Evolutionary conservation across 2,888 invertebrate genomes (phyloP), one percentile per base, ranked within the genome.

Genomic region (Ischnura elegans): DNA sequence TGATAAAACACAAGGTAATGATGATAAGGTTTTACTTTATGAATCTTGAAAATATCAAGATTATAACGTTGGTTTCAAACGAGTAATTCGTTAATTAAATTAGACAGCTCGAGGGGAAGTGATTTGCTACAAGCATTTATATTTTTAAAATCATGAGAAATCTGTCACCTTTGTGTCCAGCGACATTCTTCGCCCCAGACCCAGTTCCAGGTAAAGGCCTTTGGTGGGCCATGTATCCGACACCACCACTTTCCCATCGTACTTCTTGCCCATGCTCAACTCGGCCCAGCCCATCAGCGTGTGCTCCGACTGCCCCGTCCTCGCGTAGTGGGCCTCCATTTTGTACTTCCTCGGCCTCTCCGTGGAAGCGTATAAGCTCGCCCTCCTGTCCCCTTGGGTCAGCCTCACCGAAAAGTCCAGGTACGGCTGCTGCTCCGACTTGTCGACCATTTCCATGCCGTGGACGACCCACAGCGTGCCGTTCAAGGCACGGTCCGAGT

Each of bases 101-200:
- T n/a, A n/a, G n/a, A n/a, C n/a, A n/a, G n/a, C n/a, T n/a, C n/a
- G n/a, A n/a, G n/a, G n/a, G n/a, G n/a, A n/a, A n/a, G n/a, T n/a
- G n/a, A n/a, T n/a, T n/a, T n/a, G n/a, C n/a, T n/a, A n/a, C n/a
- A n/a, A n/a, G n/a, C n/a, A n/a, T n/a, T n/a, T n/a, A n/a, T n/a
- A n/a, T n/a, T n/a, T n/a, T n/a, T n/a, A n/a, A n/a, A n/a, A n/a
- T n/a, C n/a, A n/a, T n/a, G n/a, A n/a, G n/a, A n/a, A 36, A 76
- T 0, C 36, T 87, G 86, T 94, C 93, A 95, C 95, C 94, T 94
- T 95, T 13, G 95, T 95, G 93, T 95, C 95, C 16, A 95, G 61
- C 29, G 94, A 93, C 46, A 95, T 94, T 42, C 95, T 94, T 51
- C 94, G 95, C 21, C 94, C 94, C 13, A 95, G 93, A 47, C 95